Evolutionary conservation across 35 echinoderm and acorn worm genomes (phyloP).

Genomic region (Heliocidaris erythrogramma): DNA sequence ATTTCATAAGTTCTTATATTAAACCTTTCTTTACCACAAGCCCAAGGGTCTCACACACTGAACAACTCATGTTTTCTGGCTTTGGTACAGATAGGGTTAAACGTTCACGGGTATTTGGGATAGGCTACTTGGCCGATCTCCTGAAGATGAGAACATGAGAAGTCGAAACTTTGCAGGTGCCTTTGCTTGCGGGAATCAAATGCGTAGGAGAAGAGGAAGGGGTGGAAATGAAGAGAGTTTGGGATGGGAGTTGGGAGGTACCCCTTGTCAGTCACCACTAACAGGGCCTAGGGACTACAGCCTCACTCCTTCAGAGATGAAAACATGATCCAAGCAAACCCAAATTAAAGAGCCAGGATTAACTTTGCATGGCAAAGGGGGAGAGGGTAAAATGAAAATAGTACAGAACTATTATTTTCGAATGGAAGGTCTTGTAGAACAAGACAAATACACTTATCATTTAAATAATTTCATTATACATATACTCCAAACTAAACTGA

Average conservation of each 20-base stretch:
- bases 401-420: too few species aligned
- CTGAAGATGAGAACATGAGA: neutral
- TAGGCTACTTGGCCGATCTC: neutral
- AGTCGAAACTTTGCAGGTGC: neutral
- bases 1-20: neutral
- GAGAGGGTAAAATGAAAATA: too few species aligned
- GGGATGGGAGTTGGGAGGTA: neutral
- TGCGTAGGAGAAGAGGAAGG: neutral
- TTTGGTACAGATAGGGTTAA: neutral
- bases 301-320: too few species aligned
- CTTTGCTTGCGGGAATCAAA: neutral
- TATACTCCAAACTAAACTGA: too few species aligned
- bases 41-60: neutral
- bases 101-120: neutral
- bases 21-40: neutral
- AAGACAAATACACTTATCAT: too few species aligned
- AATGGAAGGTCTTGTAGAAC: too few species aligned
- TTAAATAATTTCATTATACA: too few species aligned
- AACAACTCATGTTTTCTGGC: neutral
- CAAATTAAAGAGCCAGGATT: too few species aligned
- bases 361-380: too few species aligned
- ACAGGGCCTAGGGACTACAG: neutral
- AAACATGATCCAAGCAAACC: too few species aligned
- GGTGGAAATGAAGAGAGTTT: neutral
- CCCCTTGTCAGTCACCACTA: slow-evolving; percentile 1